Percentiles rank a stretch among this genome's conserved stretches.
Evolutionary conservation across 2,113 vertebrate genomes (phyloP).

Genomic region (Scalopus aquaticus): DNA sequence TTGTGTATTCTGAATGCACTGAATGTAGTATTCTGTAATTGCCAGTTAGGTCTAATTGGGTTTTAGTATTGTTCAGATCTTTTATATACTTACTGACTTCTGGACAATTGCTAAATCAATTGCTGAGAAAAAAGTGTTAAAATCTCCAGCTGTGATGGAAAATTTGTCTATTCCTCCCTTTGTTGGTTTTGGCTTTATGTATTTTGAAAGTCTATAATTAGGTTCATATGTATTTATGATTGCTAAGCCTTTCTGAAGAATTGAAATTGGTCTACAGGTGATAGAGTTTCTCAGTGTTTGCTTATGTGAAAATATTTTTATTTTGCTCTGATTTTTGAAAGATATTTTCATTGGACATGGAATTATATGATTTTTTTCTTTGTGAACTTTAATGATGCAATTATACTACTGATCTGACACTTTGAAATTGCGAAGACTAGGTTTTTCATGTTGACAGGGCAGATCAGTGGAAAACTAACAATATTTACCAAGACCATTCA

Average conservation of each 20-base stretch:
- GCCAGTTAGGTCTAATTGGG: not conserved
- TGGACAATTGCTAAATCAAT: not conserved
- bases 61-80: not conserved
- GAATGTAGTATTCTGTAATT: not conserved
- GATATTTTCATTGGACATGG: not conserved
- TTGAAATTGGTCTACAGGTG: not conserved
- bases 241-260: not conserved
- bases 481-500: not conserved
- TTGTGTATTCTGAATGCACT: not conserved
- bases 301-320: not conserved
- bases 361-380: not conserved
- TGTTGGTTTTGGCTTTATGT: not conserved
- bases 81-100: slow-evolving; percentile 12
- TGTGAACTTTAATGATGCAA: not conserved
- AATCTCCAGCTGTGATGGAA: not conserved
- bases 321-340: not conserved
- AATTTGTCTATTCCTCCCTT: not conserved
- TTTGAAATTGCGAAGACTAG: not conserved
- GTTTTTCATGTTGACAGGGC: not conserved
- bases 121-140: not conserved
- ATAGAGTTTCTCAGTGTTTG: not conserved
- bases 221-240: not conserved
- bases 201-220: not conserved
- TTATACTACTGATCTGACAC: not conserved
- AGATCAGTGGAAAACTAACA: not conserved